Conservation (phyloP, 2,888 invertebrate species). For the Osedax frankpressi region DNA sequence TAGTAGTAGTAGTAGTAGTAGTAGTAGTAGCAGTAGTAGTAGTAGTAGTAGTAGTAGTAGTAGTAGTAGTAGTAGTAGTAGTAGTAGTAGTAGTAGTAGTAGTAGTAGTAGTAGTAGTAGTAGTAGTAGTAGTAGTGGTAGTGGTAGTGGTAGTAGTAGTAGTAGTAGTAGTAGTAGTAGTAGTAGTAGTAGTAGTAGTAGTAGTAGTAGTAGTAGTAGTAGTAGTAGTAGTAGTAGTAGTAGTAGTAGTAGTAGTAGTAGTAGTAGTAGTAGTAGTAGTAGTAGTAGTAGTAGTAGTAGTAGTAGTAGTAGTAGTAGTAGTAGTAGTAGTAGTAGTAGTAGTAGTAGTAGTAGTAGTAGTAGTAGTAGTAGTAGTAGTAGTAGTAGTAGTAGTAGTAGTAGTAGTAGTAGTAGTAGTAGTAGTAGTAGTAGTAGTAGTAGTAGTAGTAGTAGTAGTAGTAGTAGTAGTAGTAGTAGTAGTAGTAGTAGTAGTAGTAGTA, state of each 20-base stretch:
- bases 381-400: too few species aligned
- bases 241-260: conserved; percentile 15
- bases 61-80: conserved; percentile 20
- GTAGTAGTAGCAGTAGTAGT: conserved; percentile 15
- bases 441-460: too few species aligned
- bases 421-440: too few species aligned
- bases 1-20: conserved; percentile 18
- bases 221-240: conserved; percentile 17
- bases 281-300: conserved; percentile 16
- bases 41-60: conserved; percentile 19
- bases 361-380: too few species aligned
- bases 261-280: conserved; percentile 10
- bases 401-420: too few species aligned
- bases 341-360: conserved; percentile 15
- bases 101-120: conserved; percentile 17
- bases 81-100: conserved; percentile 20
- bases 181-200: conserved; percentile 15
- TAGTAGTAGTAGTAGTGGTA: conserved; percentile 19
- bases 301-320: conserved; percentile 15
- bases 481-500: too few species aligned
- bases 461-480: too few species aligned
- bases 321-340: conserved; percentile 12
- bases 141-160: conserved; percentile 13
- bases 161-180: conserved; percentile 17
- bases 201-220: conserved; percentile 14